Conservation (phyloP, 2,888 invertebrate genomes). For the Eupsilia transversa region DNA sequence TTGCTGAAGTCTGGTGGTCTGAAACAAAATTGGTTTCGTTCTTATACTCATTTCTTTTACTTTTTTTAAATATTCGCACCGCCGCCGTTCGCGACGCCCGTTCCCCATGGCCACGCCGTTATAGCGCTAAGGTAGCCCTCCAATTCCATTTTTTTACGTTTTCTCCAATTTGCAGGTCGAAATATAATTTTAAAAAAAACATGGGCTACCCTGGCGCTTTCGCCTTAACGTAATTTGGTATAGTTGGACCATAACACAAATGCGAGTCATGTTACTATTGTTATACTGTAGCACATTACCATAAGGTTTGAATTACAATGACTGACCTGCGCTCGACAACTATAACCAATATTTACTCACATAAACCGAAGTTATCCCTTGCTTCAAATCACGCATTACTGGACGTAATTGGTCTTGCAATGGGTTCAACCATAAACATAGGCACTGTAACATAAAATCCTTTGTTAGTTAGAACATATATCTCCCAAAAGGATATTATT, state of each 20-base stretch:
- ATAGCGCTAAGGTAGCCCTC: not conserved
- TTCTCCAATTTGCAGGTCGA: not conserved
- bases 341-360: constrained; percentile 74
- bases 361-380: constrained; percentile 83
- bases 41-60: too few species aligned
- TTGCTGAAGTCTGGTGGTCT: constrained; percentile 83
- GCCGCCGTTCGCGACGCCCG: too few species aligned
- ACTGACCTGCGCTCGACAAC: not conserved
- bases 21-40: constrained; percentile 54
- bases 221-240: not conserved
- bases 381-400: constrained; percentile 85
- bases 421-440: constrained; percentile 87
- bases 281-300: not conserved
- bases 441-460: constrained; percentile 72
- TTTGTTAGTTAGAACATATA: not conserved
- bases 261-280: not conserved
- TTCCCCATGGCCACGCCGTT: too few species aligned
- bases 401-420: constrained; percentile 87
- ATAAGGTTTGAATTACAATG: not conserved
- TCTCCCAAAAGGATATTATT: not conserved
- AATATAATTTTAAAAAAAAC: not conserved
- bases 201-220: not conserved
- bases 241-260: not conserved
- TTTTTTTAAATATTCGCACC: too few species aligned
- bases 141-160: not conserved